Conservation (phyloP, 2,113 vertebrate genomes). For the Eudyptes chrysolophus region DNA sequence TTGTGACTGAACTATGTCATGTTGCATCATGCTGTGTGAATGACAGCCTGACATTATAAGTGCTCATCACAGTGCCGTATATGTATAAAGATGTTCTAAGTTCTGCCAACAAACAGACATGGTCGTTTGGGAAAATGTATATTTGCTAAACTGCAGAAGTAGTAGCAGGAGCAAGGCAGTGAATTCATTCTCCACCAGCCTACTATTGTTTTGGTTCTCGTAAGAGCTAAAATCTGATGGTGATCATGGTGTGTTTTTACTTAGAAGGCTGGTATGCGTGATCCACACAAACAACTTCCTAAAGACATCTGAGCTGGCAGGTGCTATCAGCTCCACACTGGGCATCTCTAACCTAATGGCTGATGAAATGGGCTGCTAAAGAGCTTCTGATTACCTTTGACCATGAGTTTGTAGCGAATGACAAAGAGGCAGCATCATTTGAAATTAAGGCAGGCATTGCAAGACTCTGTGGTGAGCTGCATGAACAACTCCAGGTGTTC, state of each 20-base stretch:
- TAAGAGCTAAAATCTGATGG: not conserved
- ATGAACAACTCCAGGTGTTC: not conserved
- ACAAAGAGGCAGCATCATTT: not conserved
- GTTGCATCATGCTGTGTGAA: constrained; percentile 20
- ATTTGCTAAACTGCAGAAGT: not conserved
- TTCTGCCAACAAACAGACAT: not conserved
- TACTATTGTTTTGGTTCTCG: not conserved
- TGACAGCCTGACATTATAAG: constrained; percentile 13
- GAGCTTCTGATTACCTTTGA: not conserved
- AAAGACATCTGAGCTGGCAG: not conserved
- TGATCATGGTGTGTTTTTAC: not conserved
- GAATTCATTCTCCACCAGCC: not conserved
- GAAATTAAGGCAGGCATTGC: not conserved
- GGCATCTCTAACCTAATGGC: not conserved
- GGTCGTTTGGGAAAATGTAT: not conserved
- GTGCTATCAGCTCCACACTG: not conserved
- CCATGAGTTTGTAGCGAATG: not conserved
- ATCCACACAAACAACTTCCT: not conserved
- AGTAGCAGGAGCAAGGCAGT: not conserved
- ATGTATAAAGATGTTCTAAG: not conserved
- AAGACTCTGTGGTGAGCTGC: not conserved
- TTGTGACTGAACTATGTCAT: constrained; percentile 30
- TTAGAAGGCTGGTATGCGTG: not conserved
- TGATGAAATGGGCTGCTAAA: not conserved
- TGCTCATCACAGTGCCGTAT: not conserved